These are phyloP conservation scores for Brachypalpus laphriformis DNA, from an alignment of 2,888 invertebrate species.

Conservation along the genomic window DNA sequence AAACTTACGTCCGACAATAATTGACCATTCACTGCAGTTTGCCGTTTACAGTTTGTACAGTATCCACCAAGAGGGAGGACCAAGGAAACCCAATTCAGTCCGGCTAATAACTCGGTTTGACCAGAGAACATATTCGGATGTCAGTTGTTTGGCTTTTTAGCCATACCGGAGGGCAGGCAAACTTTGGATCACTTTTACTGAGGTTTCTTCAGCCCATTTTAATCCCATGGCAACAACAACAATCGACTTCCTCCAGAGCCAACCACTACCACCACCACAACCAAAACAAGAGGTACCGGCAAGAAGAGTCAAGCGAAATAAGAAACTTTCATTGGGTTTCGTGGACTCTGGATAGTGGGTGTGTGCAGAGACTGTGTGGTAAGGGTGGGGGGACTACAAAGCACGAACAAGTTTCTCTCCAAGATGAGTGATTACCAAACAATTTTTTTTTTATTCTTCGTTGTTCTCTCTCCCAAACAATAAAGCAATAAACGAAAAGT, in stretches of 20 bases:
- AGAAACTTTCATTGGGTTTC: constrained; percentile 58
- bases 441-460: constrained; percentile 26
- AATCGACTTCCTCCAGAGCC: constrained; percentile 21
- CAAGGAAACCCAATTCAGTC: not conserved
- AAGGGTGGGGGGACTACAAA: constrained; percentile 4
- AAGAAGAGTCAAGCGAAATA: constrained; percentile 48
- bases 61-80: not conserved
- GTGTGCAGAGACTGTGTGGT: not conserved
- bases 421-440: constrained; percentile 59
- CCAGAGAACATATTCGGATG: constrained; percentile 20
- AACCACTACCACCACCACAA: not conserved
- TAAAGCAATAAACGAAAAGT: constrained; percentile 30
- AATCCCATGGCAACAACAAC: constrained; percentile 54
- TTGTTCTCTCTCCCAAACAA: not conserved
- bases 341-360: constrained; percentile 9
- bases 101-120: constrained; percentile 39
- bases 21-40: constrained; percentile 69
- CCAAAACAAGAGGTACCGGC: constrained; percentile 29
- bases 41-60: constrained; percentile 42
- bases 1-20: constrained; percentile 68
- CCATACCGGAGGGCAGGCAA: constrained; percentile 27
- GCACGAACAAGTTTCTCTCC: constrained; percentile 53
- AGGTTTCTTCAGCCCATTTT: constrained; percentile 44
- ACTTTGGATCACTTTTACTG: constrained; percentile 44
- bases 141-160: constrained; percentile 42